Percentiles rank a stretch among this genome's conserved stretches.
Evolutionary conservation across 2,797 vertebrate species (phyloP).

Genomic region (Pempheris klunzingeri): DNA sequence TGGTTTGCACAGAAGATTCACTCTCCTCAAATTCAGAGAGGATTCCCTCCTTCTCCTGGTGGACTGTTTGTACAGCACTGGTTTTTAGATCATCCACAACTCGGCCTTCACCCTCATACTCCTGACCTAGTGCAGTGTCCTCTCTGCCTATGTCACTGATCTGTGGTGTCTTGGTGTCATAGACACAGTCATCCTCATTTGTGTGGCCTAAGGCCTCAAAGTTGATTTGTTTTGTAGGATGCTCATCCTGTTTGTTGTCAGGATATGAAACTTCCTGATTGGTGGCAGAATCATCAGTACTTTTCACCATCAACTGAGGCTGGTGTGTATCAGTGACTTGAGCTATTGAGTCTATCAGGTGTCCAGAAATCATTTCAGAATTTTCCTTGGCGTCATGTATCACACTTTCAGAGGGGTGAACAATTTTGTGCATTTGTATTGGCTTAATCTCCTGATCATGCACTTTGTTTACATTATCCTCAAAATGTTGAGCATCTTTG

Average conservation of each 20-base stretch:
- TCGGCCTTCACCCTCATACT: neutral
- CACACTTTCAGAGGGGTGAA: neutral
- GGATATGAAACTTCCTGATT: slow-evolving; percentile 1
- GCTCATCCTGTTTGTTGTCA: neutral
- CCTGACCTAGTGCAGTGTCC: neutral
- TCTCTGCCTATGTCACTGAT: neutral
- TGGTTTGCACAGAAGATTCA: neutral
- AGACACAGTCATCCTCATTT: neutral
- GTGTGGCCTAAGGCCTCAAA: neutral
- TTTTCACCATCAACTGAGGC: neutral
- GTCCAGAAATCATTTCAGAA: slow-evolving; percentile 10
- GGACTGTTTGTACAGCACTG: slow-evolving; percentile 1
- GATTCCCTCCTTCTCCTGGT: neutral
- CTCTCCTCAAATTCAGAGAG: neutral
- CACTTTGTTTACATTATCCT: neutral
- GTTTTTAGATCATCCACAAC: slow-evolving; percentile 7
- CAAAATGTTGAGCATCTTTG: neutral
- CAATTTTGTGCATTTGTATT: slow-evolving; percentile 16
- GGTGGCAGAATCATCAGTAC: neutral
- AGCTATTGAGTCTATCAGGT: slow-evolving; percentile 15
- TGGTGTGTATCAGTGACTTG: neutral
- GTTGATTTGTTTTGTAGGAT: neutral
- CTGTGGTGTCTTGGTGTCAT: slow-evolving; percentile 4
- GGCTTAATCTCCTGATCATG: neutral
- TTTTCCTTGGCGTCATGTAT: slow-evolving; percentile 7